Evolutionary conservation across 2,888 invertebrate species (phyloP), one percentile per base, ranked within the genome.

Genomic region (Tetragnatha montana): DNA sequence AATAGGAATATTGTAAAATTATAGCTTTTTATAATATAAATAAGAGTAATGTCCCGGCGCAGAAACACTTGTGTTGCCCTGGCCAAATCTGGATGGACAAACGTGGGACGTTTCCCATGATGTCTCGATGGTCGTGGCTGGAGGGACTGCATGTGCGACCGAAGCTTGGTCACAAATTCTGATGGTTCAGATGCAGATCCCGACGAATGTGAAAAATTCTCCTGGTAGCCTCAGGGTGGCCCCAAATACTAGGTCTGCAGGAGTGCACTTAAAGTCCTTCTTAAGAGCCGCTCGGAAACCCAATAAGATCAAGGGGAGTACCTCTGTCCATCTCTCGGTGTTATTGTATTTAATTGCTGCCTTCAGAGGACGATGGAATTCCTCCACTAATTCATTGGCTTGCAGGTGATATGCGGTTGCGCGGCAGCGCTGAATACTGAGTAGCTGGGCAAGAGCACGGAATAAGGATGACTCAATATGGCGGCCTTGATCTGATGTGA

Each of bases 401-500:
- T 10, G 21, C 0, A 7, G 19, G 17, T 81, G 81, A 21, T 81
- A 81, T n/a, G 12, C 8, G 3, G 35, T 68, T 8, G 12, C 14
- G 8, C 50, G 0, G n/a, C 47, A 47, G 1, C 19, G n/a, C 35
- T 7, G 8, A 10, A 21, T 10, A 2, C 74, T 35, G 0, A 81
- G 47, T 8, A 81, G n/a, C 10, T 47, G 7, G 14, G 81, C 0
- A n/a, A 81, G 70, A 1, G 70, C 7, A 8, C 8, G 8, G 8
- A 47, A 70, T 10, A 81, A 47, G 8, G 19, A 0, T 0, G 92
- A 92, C 71, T 92, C 92, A 79, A 93, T 93, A 71, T 93, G 92
- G 0, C 90, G 70, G 0, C 93, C 93, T 87, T 92, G 92, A 84
- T 93, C 49, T 2, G 94, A 92, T 0, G 93, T 93, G 12, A 93